Evolutionary conservation across 1,140 invertebrate species (phyloP).

Genomic region (Drosophila sp.): DNA sequence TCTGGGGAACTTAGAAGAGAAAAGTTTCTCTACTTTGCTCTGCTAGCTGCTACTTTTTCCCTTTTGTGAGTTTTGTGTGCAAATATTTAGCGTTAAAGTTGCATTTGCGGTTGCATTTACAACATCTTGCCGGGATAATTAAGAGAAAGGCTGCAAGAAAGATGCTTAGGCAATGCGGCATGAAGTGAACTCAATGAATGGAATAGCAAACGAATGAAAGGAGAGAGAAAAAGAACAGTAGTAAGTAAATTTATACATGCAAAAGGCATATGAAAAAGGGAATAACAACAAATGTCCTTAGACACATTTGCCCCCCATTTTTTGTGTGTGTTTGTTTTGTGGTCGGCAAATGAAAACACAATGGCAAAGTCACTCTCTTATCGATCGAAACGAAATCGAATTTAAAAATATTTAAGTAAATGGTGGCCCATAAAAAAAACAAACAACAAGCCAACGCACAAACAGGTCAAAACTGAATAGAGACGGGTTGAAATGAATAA

Average conservation of each 20-base stretch:
- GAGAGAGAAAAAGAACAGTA: not conserved
- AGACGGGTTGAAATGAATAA: not conserved
- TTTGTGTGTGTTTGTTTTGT: slow-evolving; percentile 7
- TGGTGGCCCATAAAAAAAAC: not conserved
- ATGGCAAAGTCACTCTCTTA: not conserved
- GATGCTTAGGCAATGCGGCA: slow-evolving; percentile 10
- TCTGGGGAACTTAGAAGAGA: not conserved
- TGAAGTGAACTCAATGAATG: not conserved
- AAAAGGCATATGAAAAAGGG: not conserved
- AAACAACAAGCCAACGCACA: not conserved
- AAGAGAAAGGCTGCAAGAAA: slow-evolving; percentile 4
- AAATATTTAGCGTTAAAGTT: slow-evolving; percentile 16
- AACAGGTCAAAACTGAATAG: not conserved
- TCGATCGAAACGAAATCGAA: slow-evolving; percentile 10
- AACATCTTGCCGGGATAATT: slow-evolving; percentile 12
- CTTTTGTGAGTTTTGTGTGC: slow-evolving; percentile 6
- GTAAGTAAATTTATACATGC: not conserved
- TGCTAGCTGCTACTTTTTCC: not conserved
- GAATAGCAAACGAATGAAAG: not conserved
- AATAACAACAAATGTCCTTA: not conserved
- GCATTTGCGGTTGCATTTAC: slow-evolving; percentile 19
- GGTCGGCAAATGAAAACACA: not conserved
- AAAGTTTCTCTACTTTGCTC: not conserved
- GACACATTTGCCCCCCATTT: slow-evolving; percentile 1
- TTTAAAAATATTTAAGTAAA: slow-evolving; percentile 1